These are phyloP conservation scores for Lytechinus pictus DNA, from an alignment of 35 echinoderm and acorn worm genomes.

Conservation along the genomic window DNA sequence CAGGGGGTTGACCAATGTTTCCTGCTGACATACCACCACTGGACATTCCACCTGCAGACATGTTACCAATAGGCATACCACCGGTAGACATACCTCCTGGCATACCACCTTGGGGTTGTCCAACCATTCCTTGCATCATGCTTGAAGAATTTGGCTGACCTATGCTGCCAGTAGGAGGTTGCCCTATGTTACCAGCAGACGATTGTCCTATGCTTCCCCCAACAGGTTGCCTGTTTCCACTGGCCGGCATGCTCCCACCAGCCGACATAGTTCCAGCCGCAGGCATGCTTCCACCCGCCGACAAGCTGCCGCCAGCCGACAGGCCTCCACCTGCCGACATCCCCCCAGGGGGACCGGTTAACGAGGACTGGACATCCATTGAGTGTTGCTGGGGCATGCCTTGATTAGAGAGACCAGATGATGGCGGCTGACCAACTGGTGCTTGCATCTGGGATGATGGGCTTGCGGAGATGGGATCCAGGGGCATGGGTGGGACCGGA, in stretches of 20 bases:
- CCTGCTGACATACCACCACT: neutral
- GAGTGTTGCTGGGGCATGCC: conserved; percentile 41
- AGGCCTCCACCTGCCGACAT: neutral
- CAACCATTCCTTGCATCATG: conserved; percentile 22
- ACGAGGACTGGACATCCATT: conserved; percentile 41
- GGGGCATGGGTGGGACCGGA: conserved; percentile 30
- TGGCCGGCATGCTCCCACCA: neutral
- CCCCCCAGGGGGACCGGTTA: conserved; percentile 6
- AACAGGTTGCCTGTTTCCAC: neutral
- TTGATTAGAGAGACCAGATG: neutral
- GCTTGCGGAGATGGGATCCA: conserved; percentile 5
- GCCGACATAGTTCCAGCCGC: neutral
- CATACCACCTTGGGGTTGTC: conserved; percentile 20
- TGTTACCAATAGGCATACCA: neutral
- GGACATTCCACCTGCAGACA: neutral
- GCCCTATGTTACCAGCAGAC: neutral
- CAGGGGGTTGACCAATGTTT: neutral
- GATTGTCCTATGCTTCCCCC: neutral
- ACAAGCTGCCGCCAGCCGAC: neutral
- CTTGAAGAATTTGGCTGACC: neutral
- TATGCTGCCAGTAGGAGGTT: conserved; percentile 14
- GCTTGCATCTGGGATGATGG: conserved; percentile 31
- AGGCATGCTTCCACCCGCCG: neutral
- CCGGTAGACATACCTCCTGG: neutral
- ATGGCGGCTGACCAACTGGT: conserved; percentile 41